A percentile compares a stretch with the other conserved stretches of the same genome.
Evolutionary conservation across 2,888 invertebrate species (phyloP).

Genomic region (Altica lythri): DNA sequence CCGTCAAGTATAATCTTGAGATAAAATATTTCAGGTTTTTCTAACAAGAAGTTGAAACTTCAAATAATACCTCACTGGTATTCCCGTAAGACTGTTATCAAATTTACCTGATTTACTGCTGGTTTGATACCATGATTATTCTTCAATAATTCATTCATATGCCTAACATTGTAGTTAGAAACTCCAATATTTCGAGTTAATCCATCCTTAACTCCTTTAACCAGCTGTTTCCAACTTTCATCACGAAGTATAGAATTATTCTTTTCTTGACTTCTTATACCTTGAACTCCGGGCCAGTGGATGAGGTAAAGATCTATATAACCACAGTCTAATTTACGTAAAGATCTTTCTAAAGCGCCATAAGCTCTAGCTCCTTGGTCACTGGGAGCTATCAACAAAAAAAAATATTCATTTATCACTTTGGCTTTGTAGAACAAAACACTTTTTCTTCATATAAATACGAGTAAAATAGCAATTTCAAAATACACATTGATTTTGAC

Average conservation of each 20-base stretch:
- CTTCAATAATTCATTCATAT: conserved; percentile 67
- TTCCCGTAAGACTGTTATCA: background rate
- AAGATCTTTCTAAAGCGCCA: conserved; percentile 63
- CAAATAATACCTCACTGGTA: background rate
- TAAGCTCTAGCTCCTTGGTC: conserved; percentile 56
- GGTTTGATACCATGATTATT: conserved; percentile 64
- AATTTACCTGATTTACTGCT: conserved; percentile 74
- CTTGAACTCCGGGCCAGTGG: conserved; percentile 77
- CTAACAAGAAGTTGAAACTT: background rate
- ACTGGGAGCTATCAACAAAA: conserved; percentile 6
- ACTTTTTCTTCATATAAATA: no score
- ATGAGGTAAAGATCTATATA: conserved; percentile 81
- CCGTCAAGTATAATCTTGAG: background rate
- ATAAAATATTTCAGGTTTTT: background rate
- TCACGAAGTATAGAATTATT: conserved; percentile 57
- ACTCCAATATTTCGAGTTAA: conserved; percentile 73
- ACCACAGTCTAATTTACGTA: conserved; percentile 65
- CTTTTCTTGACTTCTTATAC: conserved; percentile 59
- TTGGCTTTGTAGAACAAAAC: no score
- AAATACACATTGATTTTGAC: no score
- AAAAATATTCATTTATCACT: no score
- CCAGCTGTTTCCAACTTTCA: conserved; percentile 71
- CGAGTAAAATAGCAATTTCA: no score
- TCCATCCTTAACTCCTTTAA: conserved; percentile 67
- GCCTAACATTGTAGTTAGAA: conserved; percentile 75